A percentile compares a stretch with the other conserved stretches of the same genome.
Conservation (phyloP, 2,113 vertebrate species). For the Bettongia penicillata region DNA sequence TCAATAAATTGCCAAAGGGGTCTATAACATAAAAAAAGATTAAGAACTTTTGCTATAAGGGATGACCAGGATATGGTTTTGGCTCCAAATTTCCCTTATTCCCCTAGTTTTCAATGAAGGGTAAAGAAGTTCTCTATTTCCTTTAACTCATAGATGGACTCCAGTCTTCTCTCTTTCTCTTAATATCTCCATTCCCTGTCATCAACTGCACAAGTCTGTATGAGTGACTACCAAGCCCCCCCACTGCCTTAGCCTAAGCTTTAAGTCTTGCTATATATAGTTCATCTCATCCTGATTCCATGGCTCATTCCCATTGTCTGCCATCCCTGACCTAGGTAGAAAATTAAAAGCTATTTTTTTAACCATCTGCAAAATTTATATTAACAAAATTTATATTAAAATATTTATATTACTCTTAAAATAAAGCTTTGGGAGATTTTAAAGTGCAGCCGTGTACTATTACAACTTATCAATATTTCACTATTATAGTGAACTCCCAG, state of each 20-base stretch:
- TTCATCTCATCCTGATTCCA: background rate
- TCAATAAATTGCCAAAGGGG: no score
- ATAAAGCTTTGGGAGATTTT: constrained; percentile 19
- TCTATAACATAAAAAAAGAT: background rate
- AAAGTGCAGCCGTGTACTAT: constrained; percentile 28
- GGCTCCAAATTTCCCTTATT: background rate
- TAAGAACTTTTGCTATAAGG: background rate
- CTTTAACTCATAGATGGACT: background rate
- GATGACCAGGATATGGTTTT: background rate
- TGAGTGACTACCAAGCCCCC: background rate
- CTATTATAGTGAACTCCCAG: background rate
- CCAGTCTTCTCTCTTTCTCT: background rate
- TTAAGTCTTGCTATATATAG: background rate
- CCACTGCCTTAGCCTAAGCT: background rate
- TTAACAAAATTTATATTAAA: background rate
- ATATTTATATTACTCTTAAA: constrained; percentile 14
- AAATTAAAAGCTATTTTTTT: background rate
- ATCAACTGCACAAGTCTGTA: background rate
- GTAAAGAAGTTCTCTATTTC: background rate
- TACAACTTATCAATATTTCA: constrained; percentile 19
- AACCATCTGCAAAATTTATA: background rate
- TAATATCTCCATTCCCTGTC: background rate
- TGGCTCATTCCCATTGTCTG: background rate
- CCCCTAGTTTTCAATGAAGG: background rate
- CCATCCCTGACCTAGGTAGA: background rate